phyloP scores from a whole-genome alignment of 2,888 invertebrate species.

The Thumatha senex region DNA sequence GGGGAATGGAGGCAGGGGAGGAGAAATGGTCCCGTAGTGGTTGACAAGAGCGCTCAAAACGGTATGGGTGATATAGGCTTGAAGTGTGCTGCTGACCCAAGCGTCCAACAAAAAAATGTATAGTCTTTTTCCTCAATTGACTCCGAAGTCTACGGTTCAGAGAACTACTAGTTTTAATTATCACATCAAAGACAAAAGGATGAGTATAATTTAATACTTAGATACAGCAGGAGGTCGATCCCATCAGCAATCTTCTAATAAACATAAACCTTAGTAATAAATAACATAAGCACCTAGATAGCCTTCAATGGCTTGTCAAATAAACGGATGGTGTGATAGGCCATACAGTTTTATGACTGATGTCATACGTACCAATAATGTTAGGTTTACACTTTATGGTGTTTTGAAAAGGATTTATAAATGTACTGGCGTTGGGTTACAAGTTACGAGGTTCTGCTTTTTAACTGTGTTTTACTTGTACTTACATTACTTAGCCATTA shows the following conservation, averaged over 20 bases:
- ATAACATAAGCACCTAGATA: slow-evolving; percentile 6
- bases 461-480: neutral
- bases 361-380: slow-evolving; percentile 15
- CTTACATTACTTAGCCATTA: neutral
- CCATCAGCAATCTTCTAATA: neutral
- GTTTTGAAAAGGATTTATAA: slow-evolving; percentile 3
- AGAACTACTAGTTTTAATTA: too few relatives aligned
- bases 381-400: slow-evolving; percentile 12
- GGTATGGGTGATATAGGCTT: too few relatives aligned
- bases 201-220: neutral
- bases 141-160: too few relatives aligned
- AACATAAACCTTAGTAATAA: slow-evolving; percentile 2
- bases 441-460: neutral
- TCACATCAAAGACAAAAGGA: neutral
- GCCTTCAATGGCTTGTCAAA: slow-evolving; percentile 19
- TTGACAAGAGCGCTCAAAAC: too few relatives aligned
- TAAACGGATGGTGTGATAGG: slow-evolving; percentile 13
- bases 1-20: too few relatives aligned
- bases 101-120: too few relatives aligned
- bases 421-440: neutral
- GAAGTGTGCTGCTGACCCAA: too few relatives aligned
- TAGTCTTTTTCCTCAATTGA: too few relatives aligned
- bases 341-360: slow-evolving; percentile 16
- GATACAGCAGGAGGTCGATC: neutral
- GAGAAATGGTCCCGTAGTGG: too few relatives aligned